Evolutionary conservation across 2,888 invertebrate species (phyloP).

Genomic region (Latheticus oryzae): DNA sequence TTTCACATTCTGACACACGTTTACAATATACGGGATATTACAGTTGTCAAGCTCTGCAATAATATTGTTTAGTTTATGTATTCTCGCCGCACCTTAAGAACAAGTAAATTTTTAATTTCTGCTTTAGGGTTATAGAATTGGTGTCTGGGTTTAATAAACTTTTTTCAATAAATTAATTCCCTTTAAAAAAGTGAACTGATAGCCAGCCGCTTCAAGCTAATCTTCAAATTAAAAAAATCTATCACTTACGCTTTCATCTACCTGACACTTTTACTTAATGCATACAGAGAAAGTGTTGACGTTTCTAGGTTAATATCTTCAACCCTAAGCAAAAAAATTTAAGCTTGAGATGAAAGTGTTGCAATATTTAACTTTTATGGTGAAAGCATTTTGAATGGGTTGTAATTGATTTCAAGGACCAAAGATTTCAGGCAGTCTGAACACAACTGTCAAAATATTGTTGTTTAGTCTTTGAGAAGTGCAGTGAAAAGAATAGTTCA

Average conservation of each 20-base stretch:
- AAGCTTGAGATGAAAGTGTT: slow-evolving; percentile 43
- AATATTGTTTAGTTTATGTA: slow-evolving; percentile 59
- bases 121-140: slow-evolving; percentile 13
- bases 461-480: slow-evolving; percentile 12
- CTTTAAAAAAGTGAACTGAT: too few relatives aligned
- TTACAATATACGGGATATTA: slow-evolving; percentile 49
- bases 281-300: too few relatives aligned
- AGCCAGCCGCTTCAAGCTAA: too few relatives aligned
- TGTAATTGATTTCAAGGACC: slow-evolving; percentile 42
- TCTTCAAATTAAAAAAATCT: too few relatives aligned
- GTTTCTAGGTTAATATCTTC: slow-evolving; percentile 33
- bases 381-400: slow-evolving; percentile 39
- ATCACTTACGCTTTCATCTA: neutral
- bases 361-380: slow-evolving; percentile 27
- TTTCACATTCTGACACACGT: slow-evolving; percentile 48
- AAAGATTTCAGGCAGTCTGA: neutral
- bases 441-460: slow-evolving; percentile 33
- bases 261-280: slow-evolving; percentile 1
- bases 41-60: slow-evolving; percentile 59
- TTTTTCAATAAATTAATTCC: neutral
- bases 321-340: slow-evolving; percentile 22
- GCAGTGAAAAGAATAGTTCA: neutral
- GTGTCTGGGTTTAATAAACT: slow-evolving; percentile 4
- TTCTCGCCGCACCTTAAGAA: slow-evolving; percentile 40
- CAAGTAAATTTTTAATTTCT: slow-evolving; percentile 36